phyloP scores from a whole-genome alignment of 2,888 invertebrate species.

The Theodoxus fluviatilis region DNA sequence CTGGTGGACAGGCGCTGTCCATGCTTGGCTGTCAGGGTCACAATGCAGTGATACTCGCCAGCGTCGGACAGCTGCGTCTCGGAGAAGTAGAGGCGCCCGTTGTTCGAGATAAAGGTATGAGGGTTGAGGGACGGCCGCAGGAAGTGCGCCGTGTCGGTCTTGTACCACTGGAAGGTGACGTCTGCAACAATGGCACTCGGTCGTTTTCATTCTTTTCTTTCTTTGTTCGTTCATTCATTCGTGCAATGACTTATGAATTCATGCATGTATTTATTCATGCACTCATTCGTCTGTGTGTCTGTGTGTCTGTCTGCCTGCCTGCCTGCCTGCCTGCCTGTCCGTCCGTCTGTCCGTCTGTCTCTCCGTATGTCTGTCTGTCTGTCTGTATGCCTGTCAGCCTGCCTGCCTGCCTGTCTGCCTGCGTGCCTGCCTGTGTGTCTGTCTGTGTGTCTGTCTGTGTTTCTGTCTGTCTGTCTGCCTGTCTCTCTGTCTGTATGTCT shows the following conservation, averaged over 20 bases:
- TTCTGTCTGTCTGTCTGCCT: no score
- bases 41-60: slow-evolving; percentile 46
- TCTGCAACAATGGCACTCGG: slow-evolving; percentile 31
- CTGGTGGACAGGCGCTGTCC: slow-evolving; percentile 36
- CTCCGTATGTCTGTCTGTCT: no score
- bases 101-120: slow-evolving; percentile 86
- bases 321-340: no score
- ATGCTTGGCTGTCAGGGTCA: slow-evolving; percentile 38
- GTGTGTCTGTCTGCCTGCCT: no score
- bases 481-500: no score
- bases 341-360: no score
- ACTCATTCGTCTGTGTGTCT: no score
- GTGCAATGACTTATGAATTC: not conserved
- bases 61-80: slow-evolving; percentile 80
- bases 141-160: slow-evolving; percentile 87
- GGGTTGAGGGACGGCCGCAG: slow-evolving; percentile 87
- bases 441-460: no score
- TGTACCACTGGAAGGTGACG: slow-evolving; percentile 81
- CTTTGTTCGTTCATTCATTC: not conserved
- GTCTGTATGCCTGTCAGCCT: no score
- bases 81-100: slow-evolving; percentile 93
- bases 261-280: no score
- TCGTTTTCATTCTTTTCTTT: not conserved
- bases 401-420: no score
- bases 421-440: no score